These are phyloP conservation scores for Metacarcinus magister DNA, from an alignment of 2,888 invertebrate species.

Conservation along the genomic window DNA sequence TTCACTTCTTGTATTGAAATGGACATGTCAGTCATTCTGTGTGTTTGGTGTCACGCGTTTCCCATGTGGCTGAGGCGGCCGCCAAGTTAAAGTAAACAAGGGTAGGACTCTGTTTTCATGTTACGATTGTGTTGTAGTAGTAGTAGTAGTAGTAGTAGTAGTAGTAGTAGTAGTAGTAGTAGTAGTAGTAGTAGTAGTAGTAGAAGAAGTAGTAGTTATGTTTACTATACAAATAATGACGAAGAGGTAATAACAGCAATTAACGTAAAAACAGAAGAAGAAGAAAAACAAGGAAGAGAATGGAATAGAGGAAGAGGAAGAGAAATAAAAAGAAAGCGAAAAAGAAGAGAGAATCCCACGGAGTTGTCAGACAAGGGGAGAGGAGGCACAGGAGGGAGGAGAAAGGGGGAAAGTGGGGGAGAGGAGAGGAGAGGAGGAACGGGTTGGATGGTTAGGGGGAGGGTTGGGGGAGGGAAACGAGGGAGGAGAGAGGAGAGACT, in stretches of 20 bases:
- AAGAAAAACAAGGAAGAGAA: not conserved
- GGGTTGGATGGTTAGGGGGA: not conserved
- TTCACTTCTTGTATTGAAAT: not conserved
- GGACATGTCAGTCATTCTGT: not conserved
- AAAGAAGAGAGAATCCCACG: slow-evolving; percentile 17
- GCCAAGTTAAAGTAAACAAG: not conserved
- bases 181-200: not conserved
- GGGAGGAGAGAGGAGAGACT: not conserved
- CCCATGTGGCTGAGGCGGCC: not conserved
- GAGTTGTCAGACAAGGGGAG: not conserved
- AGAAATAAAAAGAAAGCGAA: not conserved
- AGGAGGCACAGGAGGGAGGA: not conserved
- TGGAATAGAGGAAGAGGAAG: not conserved
- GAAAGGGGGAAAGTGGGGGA: not conserved
- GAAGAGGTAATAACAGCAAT: not conserved
- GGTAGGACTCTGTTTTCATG: no score
- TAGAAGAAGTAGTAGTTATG: not conserved
- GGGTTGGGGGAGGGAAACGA: not conserved
- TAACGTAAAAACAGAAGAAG: not conserved
- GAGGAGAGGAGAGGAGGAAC: no score
- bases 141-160: slow-evolving; percentile 41
- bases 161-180: slow-evolving; percentile 21
- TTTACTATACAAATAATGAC: not conserved
- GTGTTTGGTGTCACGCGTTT: not conserved
- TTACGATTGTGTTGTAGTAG: not conserved